Evolutionary conservation across 2,888 invertebrate genomes (phyloP).

Genomic region (Beris chalybata): DNA sequence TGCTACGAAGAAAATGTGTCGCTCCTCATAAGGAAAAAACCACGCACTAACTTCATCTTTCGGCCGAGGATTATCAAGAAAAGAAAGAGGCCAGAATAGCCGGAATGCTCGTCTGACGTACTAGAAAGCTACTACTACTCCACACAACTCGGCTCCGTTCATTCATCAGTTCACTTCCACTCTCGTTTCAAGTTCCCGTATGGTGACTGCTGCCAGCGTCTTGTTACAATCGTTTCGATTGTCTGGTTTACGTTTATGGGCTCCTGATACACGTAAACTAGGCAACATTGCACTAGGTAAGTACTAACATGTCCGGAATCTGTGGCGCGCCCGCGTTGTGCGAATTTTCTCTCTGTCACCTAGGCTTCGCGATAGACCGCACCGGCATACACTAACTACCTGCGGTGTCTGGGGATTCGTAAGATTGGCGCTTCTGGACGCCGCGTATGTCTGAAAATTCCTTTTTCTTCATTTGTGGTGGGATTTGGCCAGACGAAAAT

Average conservation of each 20-base stretch:
- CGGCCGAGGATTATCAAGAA: too few species aligned
- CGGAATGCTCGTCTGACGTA: background rate
- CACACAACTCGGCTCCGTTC: conserved; percentile 18
- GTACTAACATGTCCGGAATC: conserved; percentile 25
- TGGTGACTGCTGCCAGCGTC: background rate
- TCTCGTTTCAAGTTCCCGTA: background rate
- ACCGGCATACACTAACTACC: too few species aligned
- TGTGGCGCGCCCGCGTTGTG: background rate
- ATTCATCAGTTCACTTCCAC: background rate
- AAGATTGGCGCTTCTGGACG: background rate
- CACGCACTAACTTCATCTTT: conserved; percentile 6
- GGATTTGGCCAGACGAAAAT: conserved; percentile 31
- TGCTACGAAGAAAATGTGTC: background rate
- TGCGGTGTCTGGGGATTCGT: too few species aligned
- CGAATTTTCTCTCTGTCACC: conserved; percentile 8
- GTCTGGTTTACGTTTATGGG: conserved; percentile 16
- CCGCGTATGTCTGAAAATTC: conserved; percentile 34
- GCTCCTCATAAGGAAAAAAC: conserved; percentile 8
- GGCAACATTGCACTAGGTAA: conserved; percentile 49
- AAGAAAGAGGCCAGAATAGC: too few species aligned
- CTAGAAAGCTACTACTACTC: background rate
- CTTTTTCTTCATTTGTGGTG: conserved; percentile 39
- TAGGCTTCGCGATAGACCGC: background rate
- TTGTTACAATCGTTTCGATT: background rate
- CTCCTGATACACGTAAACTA: conserved; percentile 47